Conservation (phyloP, 2,113 vertebrate genomes). For the Eulemur macaco region DNA sequence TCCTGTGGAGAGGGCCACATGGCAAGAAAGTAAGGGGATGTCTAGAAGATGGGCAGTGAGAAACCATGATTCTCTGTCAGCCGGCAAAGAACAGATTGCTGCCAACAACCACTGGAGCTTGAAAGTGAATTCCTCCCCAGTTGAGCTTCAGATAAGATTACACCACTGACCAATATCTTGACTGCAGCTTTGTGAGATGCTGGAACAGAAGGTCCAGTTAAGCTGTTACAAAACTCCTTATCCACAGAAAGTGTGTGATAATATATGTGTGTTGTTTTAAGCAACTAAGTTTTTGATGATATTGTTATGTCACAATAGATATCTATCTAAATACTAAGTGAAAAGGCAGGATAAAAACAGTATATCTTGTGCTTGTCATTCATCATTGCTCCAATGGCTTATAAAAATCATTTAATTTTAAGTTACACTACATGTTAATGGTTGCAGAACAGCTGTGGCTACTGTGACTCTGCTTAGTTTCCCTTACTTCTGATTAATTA, state of each 20-base stretch:
- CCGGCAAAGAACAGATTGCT: background rate
- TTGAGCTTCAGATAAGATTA: background rate
- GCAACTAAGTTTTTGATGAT: background rate
- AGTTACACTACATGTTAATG: background rate
- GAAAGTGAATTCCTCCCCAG: background rate
- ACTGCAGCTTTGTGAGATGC: background rate
- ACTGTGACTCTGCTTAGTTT: background rate
- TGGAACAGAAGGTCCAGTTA: background rate
- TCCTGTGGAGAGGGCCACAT: background rate
- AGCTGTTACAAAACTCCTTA: background rate
- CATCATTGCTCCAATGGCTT: background rate
- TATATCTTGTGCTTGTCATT: background rate
- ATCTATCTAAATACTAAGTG: background rate
- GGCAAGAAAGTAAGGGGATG: constrained; percentile 17
- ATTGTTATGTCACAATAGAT: background rate
- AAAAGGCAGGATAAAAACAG: background rate
- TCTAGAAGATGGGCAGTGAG: background rate
- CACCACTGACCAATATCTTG: background rate
- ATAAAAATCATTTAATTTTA: background rate
- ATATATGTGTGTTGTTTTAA: background rate
- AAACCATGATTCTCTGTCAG: constrained; percentile 4
- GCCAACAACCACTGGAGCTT: background rate
- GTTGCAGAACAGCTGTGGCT: background rate
- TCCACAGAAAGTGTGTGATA: background rate
- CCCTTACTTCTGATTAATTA: background rate